These are phyloP conservation scores for Eolophus roseicapilla DNA, from an alignment of 2,113 vertebrate genomes.

Conservation along the genomic window DNA sequence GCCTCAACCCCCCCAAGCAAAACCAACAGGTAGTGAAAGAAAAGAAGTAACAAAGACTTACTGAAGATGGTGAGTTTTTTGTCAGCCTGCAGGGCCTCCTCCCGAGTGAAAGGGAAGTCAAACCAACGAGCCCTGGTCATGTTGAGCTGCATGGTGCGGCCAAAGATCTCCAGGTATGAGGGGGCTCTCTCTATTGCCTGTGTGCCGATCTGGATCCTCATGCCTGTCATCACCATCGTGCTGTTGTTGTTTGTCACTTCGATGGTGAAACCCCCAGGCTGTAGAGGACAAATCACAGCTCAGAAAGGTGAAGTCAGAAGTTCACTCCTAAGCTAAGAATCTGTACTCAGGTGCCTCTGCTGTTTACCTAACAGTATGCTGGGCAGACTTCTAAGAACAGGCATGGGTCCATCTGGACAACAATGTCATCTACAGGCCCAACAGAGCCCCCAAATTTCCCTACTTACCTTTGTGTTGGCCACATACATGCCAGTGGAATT, in stretches of 20 bases:
- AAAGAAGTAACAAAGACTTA: constrained; percentile 65
- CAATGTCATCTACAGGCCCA: fast-evolving
- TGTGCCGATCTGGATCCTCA: constrained; percentile 94
- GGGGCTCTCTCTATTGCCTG: constrained; percentile 94
- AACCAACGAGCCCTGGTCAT: constrained; percentile 97
- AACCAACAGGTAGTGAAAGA: background rate
- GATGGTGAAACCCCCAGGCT: constrained; percentile 96
- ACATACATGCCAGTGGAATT: constrained; percentile 99
- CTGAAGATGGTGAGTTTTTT: constrained; percentile 96
- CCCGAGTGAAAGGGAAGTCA: constrained; percentile 95
- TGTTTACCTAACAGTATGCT: background rate
- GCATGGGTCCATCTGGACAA: fast-evolving
- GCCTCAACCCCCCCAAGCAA: background rate
- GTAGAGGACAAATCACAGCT: background rate
- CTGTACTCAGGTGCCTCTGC: background rate
- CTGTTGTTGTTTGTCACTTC: constrained; percentile 95
- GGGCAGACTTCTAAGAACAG: background rate
- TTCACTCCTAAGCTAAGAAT: background rate
- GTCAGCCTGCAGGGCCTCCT: constrained; percentile 96
- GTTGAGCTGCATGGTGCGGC: constrained; percentile 96
- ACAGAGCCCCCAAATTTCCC: fast-evolving
- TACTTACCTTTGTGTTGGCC: constrained; percentile 94
- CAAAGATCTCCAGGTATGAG: constrained; percentile 94
- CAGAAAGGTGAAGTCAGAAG: background rate
- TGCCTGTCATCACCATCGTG: constrained; percentile 98